Evolutionary conservation across 2,113 vertebrate genomes (phyloP).

Genomic region (Bambusicola thoracicus): DNA sequence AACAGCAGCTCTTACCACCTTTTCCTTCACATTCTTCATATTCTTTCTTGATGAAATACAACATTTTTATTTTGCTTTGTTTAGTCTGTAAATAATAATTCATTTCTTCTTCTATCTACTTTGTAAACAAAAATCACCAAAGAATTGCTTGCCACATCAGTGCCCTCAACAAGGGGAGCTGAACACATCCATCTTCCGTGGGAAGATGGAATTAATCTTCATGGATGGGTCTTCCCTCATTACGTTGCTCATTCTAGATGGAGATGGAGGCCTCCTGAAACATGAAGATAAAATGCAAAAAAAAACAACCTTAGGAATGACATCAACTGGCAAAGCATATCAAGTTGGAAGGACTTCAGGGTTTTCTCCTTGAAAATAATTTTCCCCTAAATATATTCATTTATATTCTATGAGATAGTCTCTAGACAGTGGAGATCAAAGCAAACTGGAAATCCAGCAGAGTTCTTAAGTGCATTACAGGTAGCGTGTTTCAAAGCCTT

Average conservation of each 20-base stretch:
- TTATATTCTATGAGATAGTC: slow-evolving; percentile 38
- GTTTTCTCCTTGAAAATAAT: slow-evolving; percentile 41
- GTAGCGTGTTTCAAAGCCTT: neutral
- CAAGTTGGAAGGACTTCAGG: slow-evolving; percentile 13
- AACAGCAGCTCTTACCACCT: neutral
- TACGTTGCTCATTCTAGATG: neutral
- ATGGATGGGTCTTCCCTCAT: neutral
- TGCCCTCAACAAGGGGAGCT: neutral
- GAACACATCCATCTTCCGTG: neutral
- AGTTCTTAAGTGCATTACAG: slow-evolving; percentile 39
- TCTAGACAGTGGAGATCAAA: slow-evolving; percentile 43
- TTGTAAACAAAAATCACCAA: slow-evolving; percentile 10
- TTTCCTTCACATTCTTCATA: neutral
- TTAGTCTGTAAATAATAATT: neutral
- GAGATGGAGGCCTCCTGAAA: slow-evolving; percentile 22
- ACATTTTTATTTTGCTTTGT: neutral
- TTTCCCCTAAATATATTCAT: neutral
- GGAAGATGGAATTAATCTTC: no score
- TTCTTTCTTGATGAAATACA: neutral
- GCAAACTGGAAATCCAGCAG: slow-evolving; percentile 45
- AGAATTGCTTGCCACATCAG: neutral
- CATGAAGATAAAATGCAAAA: slow-evolving; percentile 31
- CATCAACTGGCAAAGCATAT: neutral
- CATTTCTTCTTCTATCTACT: neutral
- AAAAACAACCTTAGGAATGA: neutral